Percentiles rank a stretch among this genome's conserved stretches.
These are phyloP conservation scores for Australoheros scitulus DNA, from an alignment of 2,113 vertebrate species.

Conservation along the genomic window DNA sequence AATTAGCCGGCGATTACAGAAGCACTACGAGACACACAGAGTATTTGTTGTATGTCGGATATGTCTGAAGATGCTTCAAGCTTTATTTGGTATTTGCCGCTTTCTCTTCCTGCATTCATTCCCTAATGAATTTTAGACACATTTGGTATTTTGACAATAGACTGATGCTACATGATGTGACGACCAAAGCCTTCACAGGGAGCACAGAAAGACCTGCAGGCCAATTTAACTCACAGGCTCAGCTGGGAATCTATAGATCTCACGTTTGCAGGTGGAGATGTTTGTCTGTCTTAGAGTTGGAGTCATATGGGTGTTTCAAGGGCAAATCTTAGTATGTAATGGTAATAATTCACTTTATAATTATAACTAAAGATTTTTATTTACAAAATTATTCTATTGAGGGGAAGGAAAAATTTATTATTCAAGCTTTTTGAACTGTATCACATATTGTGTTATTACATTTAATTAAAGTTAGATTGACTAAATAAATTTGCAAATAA, in stretches of 20 bases:
- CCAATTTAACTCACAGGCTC: slow-evolving; percentile 53
- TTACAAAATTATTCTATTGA: not conserved
- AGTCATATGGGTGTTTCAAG: slow-evolving; percentile 2
- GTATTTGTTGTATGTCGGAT: slow-evolving; percentile 66
- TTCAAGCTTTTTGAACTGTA: not conserved
- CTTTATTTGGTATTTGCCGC: slow-evolving; percentile 63
- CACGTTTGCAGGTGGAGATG: not conserved
- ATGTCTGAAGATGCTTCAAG: slow-evolving; percentile 63
- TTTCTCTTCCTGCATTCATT: slow-evolving; percentile 49
- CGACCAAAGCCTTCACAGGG: slow-evolving; percentile 53
- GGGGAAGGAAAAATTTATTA: not conserved
- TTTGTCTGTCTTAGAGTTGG: not conserved
- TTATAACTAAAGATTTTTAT: not conserved
- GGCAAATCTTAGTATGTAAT: not conserved
- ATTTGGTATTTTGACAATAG: slow-evolving; percentile 60
- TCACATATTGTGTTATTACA: not conserved
- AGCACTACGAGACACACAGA: slow-evolving; percentile 40
- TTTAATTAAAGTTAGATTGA: not conserved
- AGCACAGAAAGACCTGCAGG: slow-evolving; percentile 65
- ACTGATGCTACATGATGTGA: slow-evolving; percentile 69
- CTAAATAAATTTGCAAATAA: not conserved
- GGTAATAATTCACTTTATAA: not conserved
- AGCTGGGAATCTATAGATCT: slow-evolving; percentile 52
- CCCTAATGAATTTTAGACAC: slow-evolving; percentile 65
- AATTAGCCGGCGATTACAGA: slow-evolving; percentile 72